phyloP scores from a whole-genome alignment of 2,888 invertebrate genomes.

The Drosophila rubida region DNA sequence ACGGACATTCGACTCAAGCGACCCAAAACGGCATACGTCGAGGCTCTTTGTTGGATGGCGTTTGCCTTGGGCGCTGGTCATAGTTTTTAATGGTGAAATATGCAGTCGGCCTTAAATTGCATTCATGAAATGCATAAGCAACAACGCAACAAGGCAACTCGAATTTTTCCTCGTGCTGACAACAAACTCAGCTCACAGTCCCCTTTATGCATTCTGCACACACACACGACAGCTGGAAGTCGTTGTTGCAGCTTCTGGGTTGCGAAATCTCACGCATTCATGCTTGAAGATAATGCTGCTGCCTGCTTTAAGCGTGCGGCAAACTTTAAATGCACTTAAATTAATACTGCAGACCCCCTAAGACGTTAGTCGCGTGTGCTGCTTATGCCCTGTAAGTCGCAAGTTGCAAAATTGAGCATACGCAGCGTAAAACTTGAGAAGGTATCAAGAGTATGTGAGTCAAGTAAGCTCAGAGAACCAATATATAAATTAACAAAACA shows the following conservation, averaged over 20 bases:
- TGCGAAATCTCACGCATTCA: conserved; percentile 3
- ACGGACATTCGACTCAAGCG: conserved; percentile 21
- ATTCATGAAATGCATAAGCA: conserved; percentile 68
- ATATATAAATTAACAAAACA: too few species aligned
- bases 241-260: background rate
- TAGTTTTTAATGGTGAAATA: conserved; percentile 59
- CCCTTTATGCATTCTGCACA: background rate
- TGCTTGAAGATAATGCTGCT: conserved; percentile 27
- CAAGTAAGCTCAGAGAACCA: too few species aligned
- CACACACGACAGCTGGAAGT: background rate
- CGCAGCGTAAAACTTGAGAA: background rate
- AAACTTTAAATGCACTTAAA: conserved; percentile 42
- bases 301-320: conserved; percentile 30
- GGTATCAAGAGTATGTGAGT: too few species aligned
- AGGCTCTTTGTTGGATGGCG: background rate
- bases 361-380: conserved; percentile 27
- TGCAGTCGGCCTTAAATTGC: conserved; percentile 63
- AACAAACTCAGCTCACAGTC: conserved; percentile 4
- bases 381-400: conserved; percentile 4
- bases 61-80: conserved; percentile 22
- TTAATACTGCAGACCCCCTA: conserved; percentile 18
- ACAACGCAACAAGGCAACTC: conserved; percentile 18
- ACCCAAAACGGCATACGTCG: conserved; percentile 14
- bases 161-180: conserved; percentile 13
- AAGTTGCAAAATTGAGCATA: background rate